phyloP scores from a whole-genome alignment of 2,888 invertebrate species.

The Lathronympha strigana region DNA sequence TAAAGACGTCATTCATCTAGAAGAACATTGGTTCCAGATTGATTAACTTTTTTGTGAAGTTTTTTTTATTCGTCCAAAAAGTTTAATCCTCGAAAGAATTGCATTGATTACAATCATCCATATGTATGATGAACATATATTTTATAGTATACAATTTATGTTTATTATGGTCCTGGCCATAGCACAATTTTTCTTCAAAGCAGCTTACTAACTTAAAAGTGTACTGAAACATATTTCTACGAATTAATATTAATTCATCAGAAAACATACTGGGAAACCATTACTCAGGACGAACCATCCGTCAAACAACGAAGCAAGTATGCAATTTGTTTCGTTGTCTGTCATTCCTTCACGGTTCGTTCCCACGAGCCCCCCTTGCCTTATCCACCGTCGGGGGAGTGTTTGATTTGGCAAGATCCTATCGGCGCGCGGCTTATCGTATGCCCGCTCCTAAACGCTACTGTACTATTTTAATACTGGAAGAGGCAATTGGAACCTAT shows the following conservation, averaged over 20 bases:
- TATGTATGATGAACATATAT: too few species aligned
- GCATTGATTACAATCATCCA: too few species aligned
- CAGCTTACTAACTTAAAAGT: too few species aligned
- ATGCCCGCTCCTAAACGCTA: constrained; percentile 46
- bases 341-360: constrained; percentile 56
- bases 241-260: not conserved
- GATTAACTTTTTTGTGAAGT: too few species aligned
- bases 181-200: too few species aligned
- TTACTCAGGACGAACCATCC: constrained; percentile 12
- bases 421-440: constrained; percentile 59
- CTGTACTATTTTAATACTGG: constrained; percentile 31
- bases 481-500: constrained; percentile 3
- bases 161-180: too few species aligned
- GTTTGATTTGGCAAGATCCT: constrained; percentile 72
- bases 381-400: constrained; percentile 66
- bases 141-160: too few species aligned
- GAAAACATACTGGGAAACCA: not conserved
- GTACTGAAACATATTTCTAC: not conserved
- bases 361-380: constrained; percentile 64
- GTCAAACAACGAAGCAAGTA: constrained; percentile 21
- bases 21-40: too few species aligned
- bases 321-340: constrained; percentile 39
- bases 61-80: too few species aligned
- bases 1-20: too few species aligned
- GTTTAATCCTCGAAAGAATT: too few species aligned